Conservation (phyloP, 2,113 vertebrate genomes). For the Rhinolophus sinicus region DNA sequence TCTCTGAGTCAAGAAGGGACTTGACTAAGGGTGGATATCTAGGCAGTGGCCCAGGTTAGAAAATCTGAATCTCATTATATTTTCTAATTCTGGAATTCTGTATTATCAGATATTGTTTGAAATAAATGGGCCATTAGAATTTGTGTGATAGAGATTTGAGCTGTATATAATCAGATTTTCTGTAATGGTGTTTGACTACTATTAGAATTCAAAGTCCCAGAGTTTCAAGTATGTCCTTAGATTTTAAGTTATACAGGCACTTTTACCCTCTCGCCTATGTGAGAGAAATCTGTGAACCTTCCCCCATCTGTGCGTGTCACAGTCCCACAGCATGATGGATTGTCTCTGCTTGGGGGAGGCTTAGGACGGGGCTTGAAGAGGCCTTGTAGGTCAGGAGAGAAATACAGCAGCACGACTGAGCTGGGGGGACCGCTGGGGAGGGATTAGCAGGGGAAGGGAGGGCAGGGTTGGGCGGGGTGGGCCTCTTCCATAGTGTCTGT, state of each 20-base stretch:
- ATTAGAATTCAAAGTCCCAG: constrained; percentile 55
- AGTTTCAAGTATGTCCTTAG: constrained; percentile 62
- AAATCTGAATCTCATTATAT: constrained; percentile 8
- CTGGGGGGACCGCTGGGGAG: constrained; percentile 60
- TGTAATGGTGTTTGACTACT: constrained; percentile 51
- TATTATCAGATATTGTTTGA: constrained; percentile 43
- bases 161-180: constrained; percentile 40
- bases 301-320: constrained; percentile 81
- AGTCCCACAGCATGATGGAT: constrained; percentile 80
- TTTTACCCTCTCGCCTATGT: constrained; percentile 69
- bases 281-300: constrained; percentile 77
- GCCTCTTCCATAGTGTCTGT: constrained; percentile 57
- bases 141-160: constrained; percentile 29
- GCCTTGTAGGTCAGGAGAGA: constrained; percentile 77
- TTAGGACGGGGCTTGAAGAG: constrained; percentile 72
- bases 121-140: constrained; percentile 66
- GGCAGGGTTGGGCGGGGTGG: constrained; percentile 58
- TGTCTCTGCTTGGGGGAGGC: constrained; percentile 78
- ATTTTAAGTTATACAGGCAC: constrained; percentile 69
- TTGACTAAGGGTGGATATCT: constrained; percentile 30
- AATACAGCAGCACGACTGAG: constrained; percentile 74
- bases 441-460: constrained; percentile 66
- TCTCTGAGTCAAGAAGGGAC: constrained; percentile 7
- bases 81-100: constrained; percentile 50
- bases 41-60: constrained; percentile 1